These are phyloP conservation scores for Timema podura DNA, from an alignment of 2,888 invertebrate genomes.

Conservation along the genomic window DNA sequence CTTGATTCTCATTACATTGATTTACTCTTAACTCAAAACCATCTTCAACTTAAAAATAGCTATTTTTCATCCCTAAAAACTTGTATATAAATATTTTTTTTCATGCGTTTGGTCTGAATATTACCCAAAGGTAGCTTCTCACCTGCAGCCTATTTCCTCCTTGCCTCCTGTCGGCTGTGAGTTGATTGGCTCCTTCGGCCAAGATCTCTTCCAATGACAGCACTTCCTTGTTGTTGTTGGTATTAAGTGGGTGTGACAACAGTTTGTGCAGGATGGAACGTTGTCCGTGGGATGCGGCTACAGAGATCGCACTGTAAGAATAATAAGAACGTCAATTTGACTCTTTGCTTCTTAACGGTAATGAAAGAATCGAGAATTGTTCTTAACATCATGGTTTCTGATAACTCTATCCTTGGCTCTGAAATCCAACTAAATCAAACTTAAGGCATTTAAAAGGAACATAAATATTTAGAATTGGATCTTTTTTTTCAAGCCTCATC, in stretches of 20 bases:
- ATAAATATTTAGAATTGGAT: neutral
- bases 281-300: conserved; percentile 86
- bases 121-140: too few species aligned
- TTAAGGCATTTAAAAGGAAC: neutral
- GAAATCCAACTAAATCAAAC: neutral
- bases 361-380: neutral
- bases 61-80: too few species aligned
- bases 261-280: conserved; percentile 72
- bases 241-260: conserved; percentile 66
- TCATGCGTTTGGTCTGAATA: too few species aligned
- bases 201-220: conserved; percentile 85
- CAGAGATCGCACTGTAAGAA: conserved; percentile 69
- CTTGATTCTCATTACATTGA: too few species aligned
- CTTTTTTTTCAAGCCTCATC: too few species aligned
- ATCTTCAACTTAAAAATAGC: too few species aligned
- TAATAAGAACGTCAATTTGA: conserved; percentile 5
- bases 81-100: too few species aligned
- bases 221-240: conserved; percentile 64
- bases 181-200: conserved; percentile 64
- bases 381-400: too few species aligned
- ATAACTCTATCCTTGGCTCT: conserved; percentile 3
- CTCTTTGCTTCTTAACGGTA: neutral
- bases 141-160: conserved; percentile 38
- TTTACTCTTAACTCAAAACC: too few species aligned
- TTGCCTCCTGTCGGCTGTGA: conserved; percentile 37